Percentiles rank a stretch among this genome's conserved stretches.
phyloP scores from a whole-genome alignment of 2,797 vertebrate species.

The Luscinia megarhynchos region DNA sequence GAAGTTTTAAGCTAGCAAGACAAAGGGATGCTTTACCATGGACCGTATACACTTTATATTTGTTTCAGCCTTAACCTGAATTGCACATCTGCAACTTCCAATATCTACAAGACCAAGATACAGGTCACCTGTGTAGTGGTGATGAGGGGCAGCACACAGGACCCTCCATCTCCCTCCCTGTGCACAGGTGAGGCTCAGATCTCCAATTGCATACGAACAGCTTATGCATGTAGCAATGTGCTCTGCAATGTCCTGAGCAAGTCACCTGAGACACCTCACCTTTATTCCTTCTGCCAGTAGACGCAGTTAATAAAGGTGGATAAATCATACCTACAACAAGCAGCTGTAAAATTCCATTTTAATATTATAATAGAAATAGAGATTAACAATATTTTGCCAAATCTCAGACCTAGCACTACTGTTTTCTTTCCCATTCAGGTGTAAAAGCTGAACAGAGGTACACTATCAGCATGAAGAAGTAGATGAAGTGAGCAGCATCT shows the following conservation, averaged over 20 bases:
- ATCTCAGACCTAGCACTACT: background rate
- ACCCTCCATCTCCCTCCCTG: background rate
- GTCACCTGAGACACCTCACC: background rate
- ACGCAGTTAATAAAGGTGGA: background rate
- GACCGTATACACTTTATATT: background rate
- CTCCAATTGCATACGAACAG: background rate
- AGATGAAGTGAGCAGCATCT: background rate
- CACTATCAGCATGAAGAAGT: background rate
- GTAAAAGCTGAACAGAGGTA: background rate
- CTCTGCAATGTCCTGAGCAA: background rate
- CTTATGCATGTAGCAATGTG: background rate
- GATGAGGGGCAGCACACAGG: background rate
- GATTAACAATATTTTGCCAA: background rate
- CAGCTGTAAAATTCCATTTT: background rate
- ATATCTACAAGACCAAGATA: background rate
- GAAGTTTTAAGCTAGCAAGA: background rate
- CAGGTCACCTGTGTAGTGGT: background rate
- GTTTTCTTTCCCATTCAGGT: background rate
- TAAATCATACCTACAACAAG: background rate
- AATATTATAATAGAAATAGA: background rate
- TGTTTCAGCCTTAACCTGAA: background rate
- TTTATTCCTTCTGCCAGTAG: background rate
- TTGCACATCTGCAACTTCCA: background rate
- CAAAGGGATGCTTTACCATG: background rate
- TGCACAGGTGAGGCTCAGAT: background rate